A percentile compares a stretch with the other conserved stretches of the same genome.
These are phyloP conservation scores for Hetaerina titia DNA, from an alignment of 2,888 invertebrate species.

Conservation along the genomic window DNA sequence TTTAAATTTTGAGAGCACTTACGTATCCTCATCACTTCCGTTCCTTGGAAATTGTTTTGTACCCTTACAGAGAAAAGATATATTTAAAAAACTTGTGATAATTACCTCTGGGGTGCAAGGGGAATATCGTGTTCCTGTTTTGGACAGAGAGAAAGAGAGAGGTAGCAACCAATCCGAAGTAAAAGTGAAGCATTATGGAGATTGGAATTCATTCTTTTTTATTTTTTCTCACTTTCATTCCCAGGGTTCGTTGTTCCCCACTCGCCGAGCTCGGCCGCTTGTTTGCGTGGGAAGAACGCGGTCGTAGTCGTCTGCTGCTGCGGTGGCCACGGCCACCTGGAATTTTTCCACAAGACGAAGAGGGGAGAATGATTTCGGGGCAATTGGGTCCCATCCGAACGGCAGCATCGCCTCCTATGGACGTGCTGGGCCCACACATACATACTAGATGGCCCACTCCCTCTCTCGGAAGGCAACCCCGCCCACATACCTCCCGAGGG, in stretches of 20 bases:
- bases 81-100: no score
- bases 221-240: not conserved
- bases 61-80: no score
- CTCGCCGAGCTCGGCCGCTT: not conserved
- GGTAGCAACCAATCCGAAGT: no score
- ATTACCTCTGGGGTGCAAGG: no score
- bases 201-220: no score
- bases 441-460: not conserved
- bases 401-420: not conserved
- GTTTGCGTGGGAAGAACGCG: not conserved
- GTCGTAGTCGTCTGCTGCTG: not conserved
- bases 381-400: not conserved
- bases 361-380: not conserved
- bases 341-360: not conserved
- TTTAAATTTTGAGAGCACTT: no score
- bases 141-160: no score
- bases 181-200: no score
- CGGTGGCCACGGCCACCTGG: not conserved
- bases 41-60: no score
- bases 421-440: no score
- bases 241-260: not conserved
- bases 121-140: no score
- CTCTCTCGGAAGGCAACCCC: not conserved
- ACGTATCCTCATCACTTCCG: no score
- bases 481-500: not conserved